Conservation (phyloP, 2,113 vertebrate genomes). For the Ctenomys sociabilis region DNA sequence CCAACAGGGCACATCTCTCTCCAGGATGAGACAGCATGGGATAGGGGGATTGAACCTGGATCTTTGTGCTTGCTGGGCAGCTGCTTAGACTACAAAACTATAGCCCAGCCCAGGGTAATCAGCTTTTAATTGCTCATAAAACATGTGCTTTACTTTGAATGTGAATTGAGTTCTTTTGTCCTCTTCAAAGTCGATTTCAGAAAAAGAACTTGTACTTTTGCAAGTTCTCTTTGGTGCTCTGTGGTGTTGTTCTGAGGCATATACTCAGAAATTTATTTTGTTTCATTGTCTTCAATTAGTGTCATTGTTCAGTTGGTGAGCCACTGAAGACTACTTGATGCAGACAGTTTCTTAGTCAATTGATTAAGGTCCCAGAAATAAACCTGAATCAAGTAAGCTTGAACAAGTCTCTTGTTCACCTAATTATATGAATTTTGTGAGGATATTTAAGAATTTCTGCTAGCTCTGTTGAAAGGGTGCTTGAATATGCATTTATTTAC, state of each 20-base stretch:
- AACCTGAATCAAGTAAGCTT: not conserved
- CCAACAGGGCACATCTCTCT: too few species aligned
- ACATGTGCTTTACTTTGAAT: constrained; percentile 47
- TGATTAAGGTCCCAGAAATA: not conserved
- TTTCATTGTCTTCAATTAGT: not conserved
- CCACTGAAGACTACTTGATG: not conserved
- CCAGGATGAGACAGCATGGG: too few species aligned
- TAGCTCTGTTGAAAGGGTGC: too few species aligned
- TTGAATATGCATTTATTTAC: not conserved
- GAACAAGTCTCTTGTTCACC: not conserved
- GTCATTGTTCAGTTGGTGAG: not conserved
- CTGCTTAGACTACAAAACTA: too few species aligned
- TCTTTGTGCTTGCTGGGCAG: too few species aligned
- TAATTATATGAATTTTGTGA: not conserved
- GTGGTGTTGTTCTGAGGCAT: not conserved
- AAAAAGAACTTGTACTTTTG: not conserved
- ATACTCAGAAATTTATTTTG: not conserved
- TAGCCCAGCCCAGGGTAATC: not conserved
- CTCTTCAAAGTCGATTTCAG: not conserved
- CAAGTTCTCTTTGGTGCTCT: not conserved
- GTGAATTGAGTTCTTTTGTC: constrained; percentile 55
- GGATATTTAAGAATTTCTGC: not conserved
- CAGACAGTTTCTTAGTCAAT: not conserved
- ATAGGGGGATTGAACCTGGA: too few species aligned
- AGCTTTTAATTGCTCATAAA: constrained; percentile 53